These are phyloP conservation scores for Menura novaehollandiae DNA, from an alignment of 2,113 vertebrate species.

Conservation along the genomic window DNA sequence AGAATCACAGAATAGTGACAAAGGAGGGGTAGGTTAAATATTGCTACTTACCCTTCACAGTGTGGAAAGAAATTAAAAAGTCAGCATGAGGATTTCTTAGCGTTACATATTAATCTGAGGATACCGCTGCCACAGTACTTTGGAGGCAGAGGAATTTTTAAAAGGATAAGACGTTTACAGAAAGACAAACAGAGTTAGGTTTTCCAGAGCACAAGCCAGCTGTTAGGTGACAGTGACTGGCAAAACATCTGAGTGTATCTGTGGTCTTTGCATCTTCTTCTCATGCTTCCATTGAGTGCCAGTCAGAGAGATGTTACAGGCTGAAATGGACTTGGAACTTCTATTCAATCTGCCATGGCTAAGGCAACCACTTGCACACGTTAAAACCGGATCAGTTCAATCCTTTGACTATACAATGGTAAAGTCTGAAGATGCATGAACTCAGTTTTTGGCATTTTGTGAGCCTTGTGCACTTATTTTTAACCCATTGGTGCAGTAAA, in stretches of 20 bases:
- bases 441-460: background rate
- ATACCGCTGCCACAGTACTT: background rate
- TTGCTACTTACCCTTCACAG: background rate
- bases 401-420: background rate
- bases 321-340: background rate
- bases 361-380: background rate
- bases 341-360: background rate
- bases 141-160: background rate
- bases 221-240: background rate
- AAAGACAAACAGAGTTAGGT: background rate
- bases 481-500: background rate
- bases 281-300: background rate
- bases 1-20: background rate
- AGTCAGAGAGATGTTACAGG: background rate
- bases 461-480: background rate
- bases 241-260: background rate
- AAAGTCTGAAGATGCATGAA: background rate
- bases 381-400: background rate
- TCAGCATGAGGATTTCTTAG: background rate
- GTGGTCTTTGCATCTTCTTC: background rate
- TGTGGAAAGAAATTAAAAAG: background rate
- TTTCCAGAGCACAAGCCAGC: background rate
- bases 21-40: background rate
- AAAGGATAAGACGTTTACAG: background rate
- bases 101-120: background rate